phyloP scores from a whole-genome alignment of 2,888 invertebrate species.

The Pheosia tremula region DNA sequence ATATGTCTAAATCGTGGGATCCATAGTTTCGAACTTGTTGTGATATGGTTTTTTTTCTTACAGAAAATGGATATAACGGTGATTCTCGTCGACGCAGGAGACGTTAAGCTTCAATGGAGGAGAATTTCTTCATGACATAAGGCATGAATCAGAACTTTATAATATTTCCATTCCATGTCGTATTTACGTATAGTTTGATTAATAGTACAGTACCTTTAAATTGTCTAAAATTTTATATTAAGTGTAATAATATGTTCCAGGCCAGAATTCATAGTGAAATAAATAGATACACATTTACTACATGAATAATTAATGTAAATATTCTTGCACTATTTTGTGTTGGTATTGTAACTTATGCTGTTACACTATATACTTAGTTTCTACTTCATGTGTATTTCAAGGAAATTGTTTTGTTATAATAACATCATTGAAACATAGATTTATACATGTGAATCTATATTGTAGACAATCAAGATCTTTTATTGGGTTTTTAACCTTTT shows the following conservation, averaged over 20 bases:
- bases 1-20: conserved; percentile 29
- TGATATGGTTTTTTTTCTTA: conserved; percentile 51
- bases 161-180: conserved; percentile 62
- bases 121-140: conserved; percentile 5
- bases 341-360: neutral
- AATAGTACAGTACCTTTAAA: conserved; percentile 24
- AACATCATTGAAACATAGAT: too few relatives aligned
- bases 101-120: conserved; percentile 57
- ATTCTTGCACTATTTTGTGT: neutral
- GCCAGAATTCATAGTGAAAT: neutral
- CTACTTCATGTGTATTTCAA: neutral
- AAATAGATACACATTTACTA: neutral
- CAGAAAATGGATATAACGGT: conserved; percentile 80
- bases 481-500: too few relatives aligned
- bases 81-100: conserved; percentile 79
- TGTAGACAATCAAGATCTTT: too few relatives aligned
- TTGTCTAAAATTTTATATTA: neutral
- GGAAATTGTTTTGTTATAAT: neutral
- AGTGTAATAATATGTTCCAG: neutral
- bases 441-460: too few relatives aligned
- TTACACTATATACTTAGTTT: neutral
- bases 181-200: conserved; percentile 40
- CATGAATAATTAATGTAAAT: neutral
- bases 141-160: conserved; percentile 29
- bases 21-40: conserved; percentile 16